Conservation (phyloP, 2,113 vertebrate genomes). For the Narcine bancroftii region DNA sequence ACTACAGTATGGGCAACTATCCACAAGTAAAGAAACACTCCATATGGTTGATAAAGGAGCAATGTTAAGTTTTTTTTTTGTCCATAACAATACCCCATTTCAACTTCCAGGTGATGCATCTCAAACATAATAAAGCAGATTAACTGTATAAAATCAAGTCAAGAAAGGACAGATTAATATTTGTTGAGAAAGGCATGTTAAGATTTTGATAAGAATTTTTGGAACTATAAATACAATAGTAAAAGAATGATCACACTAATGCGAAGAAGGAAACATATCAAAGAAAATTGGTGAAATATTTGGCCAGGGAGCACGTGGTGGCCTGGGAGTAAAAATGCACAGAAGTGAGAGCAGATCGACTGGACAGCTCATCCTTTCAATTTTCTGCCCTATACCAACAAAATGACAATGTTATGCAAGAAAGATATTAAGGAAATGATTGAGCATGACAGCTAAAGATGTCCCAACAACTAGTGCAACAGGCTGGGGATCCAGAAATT, state of each 20-base stretch:
- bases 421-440: not conserved
- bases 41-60: not conserved
- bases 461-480: not conserved
- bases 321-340: not conserved
- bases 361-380: not conserved
- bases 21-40: not conserved
- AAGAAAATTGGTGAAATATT: not conserved
- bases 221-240: not conserved
- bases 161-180: not conserved
- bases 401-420: not conserved
- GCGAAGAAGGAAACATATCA: not conserved
- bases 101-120: not conserved
- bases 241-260: not conserved
- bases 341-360: not conserved
- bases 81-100: not conserved
- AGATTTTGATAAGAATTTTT: not conserved
- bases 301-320: not conserved
- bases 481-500: not conserved
- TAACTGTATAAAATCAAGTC: not conserved
- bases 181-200: not conserved
- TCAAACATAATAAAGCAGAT: not conserved
- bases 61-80: not conserved
- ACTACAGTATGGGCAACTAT: not conserved
- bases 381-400: not conserved
- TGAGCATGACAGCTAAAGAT: not conserved